These are phyloP conservation scores for Neelides sp. DNA, from an alignment of 1,140 invertebrate genomes.

Conservation along the genomic window DNA sequence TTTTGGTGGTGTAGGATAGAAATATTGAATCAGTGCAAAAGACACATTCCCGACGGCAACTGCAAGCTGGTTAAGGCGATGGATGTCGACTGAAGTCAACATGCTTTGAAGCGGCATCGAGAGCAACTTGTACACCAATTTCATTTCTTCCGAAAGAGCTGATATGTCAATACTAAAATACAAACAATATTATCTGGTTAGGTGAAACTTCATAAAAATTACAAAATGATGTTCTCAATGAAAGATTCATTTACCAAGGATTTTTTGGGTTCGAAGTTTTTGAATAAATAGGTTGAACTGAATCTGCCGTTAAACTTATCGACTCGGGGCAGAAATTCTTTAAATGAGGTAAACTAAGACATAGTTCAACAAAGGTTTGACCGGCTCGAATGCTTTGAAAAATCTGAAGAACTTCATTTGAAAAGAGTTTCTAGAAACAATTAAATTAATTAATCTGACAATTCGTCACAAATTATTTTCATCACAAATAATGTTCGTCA, in stretches of 20 bases:
- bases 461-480: too few relatives aligned
- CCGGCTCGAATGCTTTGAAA: slow-evolving; percentile 25
- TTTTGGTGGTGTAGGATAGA: slow-evolving; percentile 6
- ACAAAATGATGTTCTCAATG: neutral
- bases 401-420: slow-evolving; percentile 23
- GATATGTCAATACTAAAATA: slow-evolving; percentile 7
- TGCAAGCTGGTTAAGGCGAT: slow-evolving; percentile 17
- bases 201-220: slow-evolving; percentile 1
- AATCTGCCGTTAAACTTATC: slow-evolving; percentile 13
- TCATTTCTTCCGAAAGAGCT: slow-evolving; percentile 24
- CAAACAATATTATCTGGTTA: neutral
- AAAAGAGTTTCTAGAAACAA: slow-evolving; percentile 18
- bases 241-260: slow-evolving; percentile 3
- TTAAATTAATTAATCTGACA: too few relatives aligned
- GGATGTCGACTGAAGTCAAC: slow-evolving; percentile 15
- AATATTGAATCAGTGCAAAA: slow-evolving; percentile 18
- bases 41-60: slow-evolving; percentile 18
- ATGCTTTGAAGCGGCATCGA: slow-evolving; percentile 18
- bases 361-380: slow-evolving; percentile 24
- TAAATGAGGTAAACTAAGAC: slow-evolving; percentile 17
- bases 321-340: slow-evolving; percentile 15
- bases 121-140: slow-evolving; percentile 25
- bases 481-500: too few relatives aligned
- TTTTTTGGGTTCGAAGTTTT: slow-evolving; percentile 8
- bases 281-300: slow-evolving; percentile 11